Evolutionary conservation across 1,140 invertebrate genomes (phyloP).

Genomic region (Samia ricini): DNA sequence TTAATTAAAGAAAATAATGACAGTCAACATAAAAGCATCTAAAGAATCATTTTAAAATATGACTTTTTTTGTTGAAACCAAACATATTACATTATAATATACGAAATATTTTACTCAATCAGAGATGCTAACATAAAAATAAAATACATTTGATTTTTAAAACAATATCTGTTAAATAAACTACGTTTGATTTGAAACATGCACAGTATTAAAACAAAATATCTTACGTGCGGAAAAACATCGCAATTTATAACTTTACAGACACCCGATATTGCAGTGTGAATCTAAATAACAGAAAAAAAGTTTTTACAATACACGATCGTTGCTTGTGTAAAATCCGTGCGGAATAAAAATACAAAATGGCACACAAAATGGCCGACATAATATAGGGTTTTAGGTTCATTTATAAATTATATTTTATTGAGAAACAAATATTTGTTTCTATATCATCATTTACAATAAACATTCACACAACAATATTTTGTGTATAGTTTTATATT

Average conservation of each 20-base stretch:
- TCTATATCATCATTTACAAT: too few relatives aligned
- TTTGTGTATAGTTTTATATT: too few relatives aligned
- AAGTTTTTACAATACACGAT: neutral
- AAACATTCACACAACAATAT: too few relatives aligned
- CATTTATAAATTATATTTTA: too few relatives aligned
- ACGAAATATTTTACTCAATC: too few relatives aligned
- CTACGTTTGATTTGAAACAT: neutral
- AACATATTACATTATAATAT: too few relatives aligned
- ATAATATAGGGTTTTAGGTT: neutral
- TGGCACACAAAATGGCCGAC: neutral
- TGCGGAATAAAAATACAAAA: neutral
- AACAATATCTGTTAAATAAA: neutral
- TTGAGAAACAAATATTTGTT: too few relatives aligned
- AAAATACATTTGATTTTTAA: neutral
- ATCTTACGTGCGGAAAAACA: neutral
- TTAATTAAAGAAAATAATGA: too few relatives aligned
- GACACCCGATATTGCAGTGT: neutral
- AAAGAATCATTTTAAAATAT: too few relatives aligned
- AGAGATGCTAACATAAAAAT: too few relatives aligned
- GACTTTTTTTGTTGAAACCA: too few relatives aligned
- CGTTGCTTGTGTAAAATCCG: neutral
- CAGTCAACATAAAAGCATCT: too few relatives aligned
- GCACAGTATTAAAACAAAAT: neutral
- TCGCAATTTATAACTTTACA: neutral
- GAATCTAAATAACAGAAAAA: neutral